Percentiles rank a stretch among this genome's conserved stretches.
phyloP scores from a whole-genome alignment of 2,888 invertebrate species.

The Itoplectis maculator region DNA sequence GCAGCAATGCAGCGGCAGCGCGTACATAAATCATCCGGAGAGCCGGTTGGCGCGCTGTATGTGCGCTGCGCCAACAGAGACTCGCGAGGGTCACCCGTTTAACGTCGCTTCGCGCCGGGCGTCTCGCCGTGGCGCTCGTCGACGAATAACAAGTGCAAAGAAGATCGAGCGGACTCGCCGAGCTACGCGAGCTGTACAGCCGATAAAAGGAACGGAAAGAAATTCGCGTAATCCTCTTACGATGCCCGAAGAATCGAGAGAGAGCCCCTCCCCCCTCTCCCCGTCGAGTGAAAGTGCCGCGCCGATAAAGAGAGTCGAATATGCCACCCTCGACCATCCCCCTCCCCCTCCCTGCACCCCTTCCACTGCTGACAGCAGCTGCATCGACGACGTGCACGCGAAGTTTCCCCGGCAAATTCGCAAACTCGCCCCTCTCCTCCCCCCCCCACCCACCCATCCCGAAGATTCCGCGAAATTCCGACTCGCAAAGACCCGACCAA shows the following conservation, averaged over 20 bases:
- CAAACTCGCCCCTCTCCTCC: too few species aligned
- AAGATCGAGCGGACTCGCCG: constrained; percentile 6
- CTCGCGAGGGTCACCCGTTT: constrained; percentile 50
- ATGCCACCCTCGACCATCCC: not conserved
- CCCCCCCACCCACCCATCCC: too few species aligned
- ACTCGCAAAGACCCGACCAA: not conserved
- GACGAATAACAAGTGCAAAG: constrained; percentile 35
- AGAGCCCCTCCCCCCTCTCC: too few species aligned
- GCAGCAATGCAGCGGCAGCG: constrained; percentile 23
- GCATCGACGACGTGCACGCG: not conserved
- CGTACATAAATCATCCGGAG: constrained; percentile 69
- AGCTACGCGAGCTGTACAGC: not conserved
- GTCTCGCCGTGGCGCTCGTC: constrained; percentile 2
- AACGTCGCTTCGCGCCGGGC: constrained; percentile 53
- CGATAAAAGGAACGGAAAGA: constrained; percentile 22
- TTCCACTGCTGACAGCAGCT: not conserved
- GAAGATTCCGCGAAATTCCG: constrained; percentile 1
- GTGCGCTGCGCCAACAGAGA: not conserved
- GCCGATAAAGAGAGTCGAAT: constrained; percentile 18
- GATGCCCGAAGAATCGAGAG: constrained; percentile 56
- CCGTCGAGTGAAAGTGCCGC: constrained; percentile 28
- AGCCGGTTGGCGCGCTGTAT: not conserved
- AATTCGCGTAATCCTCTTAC: constrained; percentile 65
- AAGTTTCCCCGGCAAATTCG: constrained; percentile 1
- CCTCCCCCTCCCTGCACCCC: too few species aligned